Conservation (phyloP, 1,140 invertebrate genomes). For the Melanaphis sacchari region DNA sequence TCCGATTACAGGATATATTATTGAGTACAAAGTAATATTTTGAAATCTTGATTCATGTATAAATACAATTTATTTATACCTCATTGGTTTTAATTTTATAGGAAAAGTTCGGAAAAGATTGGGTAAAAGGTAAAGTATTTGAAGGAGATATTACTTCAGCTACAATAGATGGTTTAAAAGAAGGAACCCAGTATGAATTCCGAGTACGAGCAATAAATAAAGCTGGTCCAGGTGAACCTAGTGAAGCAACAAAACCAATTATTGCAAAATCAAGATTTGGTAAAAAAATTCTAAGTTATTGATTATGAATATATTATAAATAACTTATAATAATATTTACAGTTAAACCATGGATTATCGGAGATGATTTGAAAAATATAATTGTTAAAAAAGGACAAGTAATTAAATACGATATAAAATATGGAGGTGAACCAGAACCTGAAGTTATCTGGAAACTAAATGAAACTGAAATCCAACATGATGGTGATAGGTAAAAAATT, state of each 20-base stretch:
- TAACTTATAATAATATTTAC: constrained; percentile 59
- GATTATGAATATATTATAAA: constrained; percentile 13
- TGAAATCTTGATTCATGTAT: neutral
- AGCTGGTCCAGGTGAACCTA: constrained; percentile 92
- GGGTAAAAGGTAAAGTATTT: constrained; percentile 82
- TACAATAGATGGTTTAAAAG: constrained; percentile 89
- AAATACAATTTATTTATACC: neutral
- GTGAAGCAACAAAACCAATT: constrained; percentile 92
- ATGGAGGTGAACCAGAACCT: constrained; percentile 93
- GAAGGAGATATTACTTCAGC: constrained; percentile 77
- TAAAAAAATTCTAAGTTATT: constrained; percentile 60
- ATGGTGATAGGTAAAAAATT: constrained; percentile 66
- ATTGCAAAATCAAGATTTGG: constrained; percentile 92
- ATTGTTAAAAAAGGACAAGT: constrained; percentile 94
- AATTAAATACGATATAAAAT: constrained; percentile 92
- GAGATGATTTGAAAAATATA: constrained; percentile 83
- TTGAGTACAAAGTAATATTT: constrained; percentile 79
- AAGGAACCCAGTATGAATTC: constrained; percentile 96
- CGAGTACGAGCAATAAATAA: constrained; percentile 94
- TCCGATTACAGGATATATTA: constrained; percentile 91
- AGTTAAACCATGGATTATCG: constrained; percentile 92
- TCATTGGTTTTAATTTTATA: constrained; percentile 41
- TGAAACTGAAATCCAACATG: constrained; percentile 76
- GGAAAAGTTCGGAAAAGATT: constrained; percentile 91
- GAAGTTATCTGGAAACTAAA: constrained; percentile 83